phyloP scores from a whole-genome alignment of 2,797 vertebrate species.

The Chaunax sp. region DNA sequence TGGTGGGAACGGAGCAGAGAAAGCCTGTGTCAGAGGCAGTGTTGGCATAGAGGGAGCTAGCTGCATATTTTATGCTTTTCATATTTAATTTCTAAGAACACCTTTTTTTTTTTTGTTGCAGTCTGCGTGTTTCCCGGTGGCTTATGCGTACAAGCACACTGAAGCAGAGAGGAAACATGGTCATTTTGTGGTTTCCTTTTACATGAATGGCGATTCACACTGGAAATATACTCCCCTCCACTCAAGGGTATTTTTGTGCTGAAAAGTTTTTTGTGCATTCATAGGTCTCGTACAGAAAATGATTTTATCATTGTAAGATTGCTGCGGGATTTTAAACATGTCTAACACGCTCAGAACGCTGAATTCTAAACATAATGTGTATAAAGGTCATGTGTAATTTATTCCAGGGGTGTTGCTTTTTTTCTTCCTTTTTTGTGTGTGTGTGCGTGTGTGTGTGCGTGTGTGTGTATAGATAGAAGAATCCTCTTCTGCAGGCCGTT shows the following conservation, averaged over 20 bases:
- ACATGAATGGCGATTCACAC: slow-evolving; percentile 73
- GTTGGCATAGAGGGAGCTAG: slow-evolving; percentile 64
- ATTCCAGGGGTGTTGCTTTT: slow-evolving; percentile 44
- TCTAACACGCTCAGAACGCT: slow-evolving; percentile 13
- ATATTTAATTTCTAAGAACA: slow-evolving; percentile 83
- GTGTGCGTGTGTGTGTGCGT: slow-evolving; percentile 1
- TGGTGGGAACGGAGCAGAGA: slow-evolving; percentile 62
- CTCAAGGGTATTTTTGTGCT: slow-evolving; percentile 65
- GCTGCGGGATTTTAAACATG: slow-evolving; percentile 17
- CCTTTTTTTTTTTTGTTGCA: slow-evolving; percentile 47
- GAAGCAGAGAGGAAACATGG: slow-evolving; percentile 61
- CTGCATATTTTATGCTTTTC: slow-evolving; percentile 81
- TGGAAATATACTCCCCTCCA: slow-evolving; percentile 56
- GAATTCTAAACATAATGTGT: slow-evolving; percentile 37
- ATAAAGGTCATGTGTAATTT: slow-evolving; percentile 61
- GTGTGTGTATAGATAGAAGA: not conserved
- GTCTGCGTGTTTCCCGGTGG: slow-evolving; percentile 53
- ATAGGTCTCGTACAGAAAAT: slow-evolving; percentile 39
- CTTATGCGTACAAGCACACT: slow-evolving; percentile 50
- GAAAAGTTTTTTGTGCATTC: slow-evolving; percentile 68
- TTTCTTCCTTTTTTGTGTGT: not conserved
- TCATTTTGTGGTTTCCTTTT: slow-evolving; percentile 77
- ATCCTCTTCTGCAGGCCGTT: slow-evolving; percentile 52
- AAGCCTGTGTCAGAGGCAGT: slow-evolving; percentile 69
- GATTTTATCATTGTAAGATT: slow-evolving; percentile 41